Base-by-base conservation (phyloP, 35 echinoderm and acorn worm genomes). In the Ophioderma brevispina region DNA sequence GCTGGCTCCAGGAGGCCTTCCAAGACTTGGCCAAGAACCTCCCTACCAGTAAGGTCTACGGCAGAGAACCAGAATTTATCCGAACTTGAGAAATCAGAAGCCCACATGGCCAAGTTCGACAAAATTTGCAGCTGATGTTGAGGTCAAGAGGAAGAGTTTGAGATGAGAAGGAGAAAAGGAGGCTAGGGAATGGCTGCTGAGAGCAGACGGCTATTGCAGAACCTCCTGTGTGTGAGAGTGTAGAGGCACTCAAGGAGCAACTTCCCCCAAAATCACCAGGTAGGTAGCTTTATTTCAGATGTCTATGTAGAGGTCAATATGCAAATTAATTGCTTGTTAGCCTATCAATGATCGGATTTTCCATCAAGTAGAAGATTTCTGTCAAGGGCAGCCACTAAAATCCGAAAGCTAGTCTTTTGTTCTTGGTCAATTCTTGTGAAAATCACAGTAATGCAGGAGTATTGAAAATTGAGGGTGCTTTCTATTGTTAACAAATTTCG, bases 161-260 rank as follows among this genome's bases (percentile, higher is more conserved):
- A 84, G 25, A 92, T n/a, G 38, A 79, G 34, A 77, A 83, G 76
- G 38, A 15, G 35, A 39, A 35, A 84, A 80, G 46, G 42, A 84
- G 32, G 35, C 76, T 33, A 85, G 39, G 64, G 37, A 76, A 32
- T 92, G 90, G 90, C 31, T n/a, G n/a, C 6, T 63, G 81, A 86
- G 82, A 85, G 70, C 36, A 77, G 36, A 76, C 84, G 50, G 23
- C 55, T 32, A 85, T 92, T 37, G 39, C 17, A 1, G 79, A 92
- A 41, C 75, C 76, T 33, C 81, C 82, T n/a, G 75, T 76, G 5
- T 85, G 81, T 63, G 82, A 55, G 42, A 85, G 55, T 55, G 35
- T 86, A 10, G 81, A 78, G 39, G 64, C 33, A 28, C 21, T 84
- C 14, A 39, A 85, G 82, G 40, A 55, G 52, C 70, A 78, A 46